Conservation (phyloP, 2,797 vertebrate species). For the Taeniopygia guttata region DNA sequence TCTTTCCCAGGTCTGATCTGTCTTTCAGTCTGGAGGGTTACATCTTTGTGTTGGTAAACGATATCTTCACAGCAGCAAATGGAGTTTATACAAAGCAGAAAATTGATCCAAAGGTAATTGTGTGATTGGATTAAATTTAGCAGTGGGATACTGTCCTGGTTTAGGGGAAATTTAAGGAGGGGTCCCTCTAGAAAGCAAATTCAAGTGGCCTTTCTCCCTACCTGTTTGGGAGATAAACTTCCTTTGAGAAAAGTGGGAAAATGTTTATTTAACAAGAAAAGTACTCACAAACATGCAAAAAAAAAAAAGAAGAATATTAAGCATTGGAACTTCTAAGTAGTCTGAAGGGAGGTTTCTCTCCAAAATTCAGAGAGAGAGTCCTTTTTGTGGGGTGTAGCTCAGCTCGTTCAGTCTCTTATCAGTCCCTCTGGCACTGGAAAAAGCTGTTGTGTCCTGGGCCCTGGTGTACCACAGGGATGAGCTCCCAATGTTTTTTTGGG, state of each 20-base stretch:
- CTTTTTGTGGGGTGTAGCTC: accelerated
- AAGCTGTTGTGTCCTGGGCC: accelerated
- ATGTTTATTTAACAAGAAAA: not conserved
- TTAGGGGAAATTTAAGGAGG: not conserved
- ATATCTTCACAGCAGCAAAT: slow-evolving; percentile 88
- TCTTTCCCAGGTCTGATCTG: slow-evolving; percentile 84
- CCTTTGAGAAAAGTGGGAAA: not conserved
- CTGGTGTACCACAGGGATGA: not conserved
- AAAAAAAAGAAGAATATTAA: not conserved
- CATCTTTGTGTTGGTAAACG: slow-evolving; percentile 86
- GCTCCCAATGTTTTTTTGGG: accelerated
- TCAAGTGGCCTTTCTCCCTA: not conserved
- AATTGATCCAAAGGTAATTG: slow-evolving; percentile 83
- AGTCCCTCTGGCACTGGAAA: not conserved
- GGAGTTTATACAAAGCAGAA: slow-evolving; percentile 92
- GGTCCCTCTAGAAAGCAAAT: not conserved
- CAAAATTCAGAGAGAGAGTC: not conserved
- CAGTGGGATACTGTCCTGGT: not conserved
- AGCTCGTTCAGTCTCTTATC: not conserved
- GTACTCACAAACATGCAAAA: not conserved
- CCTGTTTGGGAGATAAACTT: not conserved
- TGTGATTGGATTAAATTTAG: not conserved
- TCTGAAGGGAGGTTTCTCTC: not conserved
- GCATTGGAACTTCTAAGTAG: not conserved
- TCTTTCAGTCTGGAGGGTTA: slow-evolving; percentile 88